Evolutionary conservation across 2,113 vertebrate species (phyloP).

Genomic region (Centropus unirufus): DNA sequence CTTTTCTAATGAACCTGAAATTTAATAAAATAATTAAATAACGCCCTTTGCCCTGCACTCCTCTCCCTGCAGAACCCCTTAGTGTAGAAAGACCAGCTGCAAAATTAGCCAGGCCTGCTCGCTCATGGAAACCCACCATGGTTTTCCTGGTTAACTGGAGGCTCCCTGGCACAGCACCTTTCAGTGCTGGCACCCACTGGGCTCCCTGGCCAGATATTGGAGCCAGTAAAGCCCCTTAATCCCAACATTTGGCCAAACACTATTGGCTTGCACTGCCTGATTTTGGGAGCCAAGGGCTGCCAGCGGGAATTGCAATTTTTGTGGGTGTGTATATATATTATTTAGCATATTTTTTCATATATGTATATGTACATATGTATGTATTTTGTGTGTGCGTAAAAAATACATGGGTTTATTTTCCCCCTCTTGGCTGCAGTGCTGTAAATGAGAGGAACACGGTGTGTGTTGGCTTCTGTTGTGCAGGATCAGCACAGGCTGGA

Average conservation of each 20-base stretch:
- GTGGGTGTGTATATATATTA: rapidly evolving
- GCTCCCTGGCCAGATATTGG: rapidly evolving
- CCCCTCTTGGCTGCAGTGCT: background rate
- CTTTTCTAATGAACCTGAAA: rapidly evolving
- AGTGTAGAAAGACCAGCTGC: background rate
- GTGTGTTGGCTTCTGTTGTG: background rate
- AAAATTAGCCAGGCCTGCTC: rapidly evolving
- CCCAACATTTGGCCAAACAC: background rate
- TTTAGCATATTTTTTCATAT: rapidly evolving
- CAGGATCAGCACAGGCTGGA: background rate
- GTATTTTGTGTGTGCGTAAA: background rate
- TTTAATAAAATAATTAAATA: rapidly evolving
- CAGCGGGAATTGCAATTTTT: background rate
- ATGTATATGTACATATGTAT: background rate
- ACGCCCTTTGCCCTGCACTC: background rate
- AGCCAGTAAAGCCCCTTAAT: background rate
- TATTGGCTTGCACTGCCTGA: rapidly evolving
- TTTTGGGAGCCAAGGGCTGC: background rate
- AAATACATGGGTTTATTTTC: rapidly evolving
- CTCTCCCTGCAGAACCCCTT: background rate
- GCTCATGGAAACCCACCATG: background rate
- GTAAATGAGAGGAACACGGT: rapidly evolving
- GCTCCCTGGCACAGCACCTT: slow-evolving; percentile 10
- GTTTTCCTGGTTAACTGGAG: slow-evolving; percentile 31
- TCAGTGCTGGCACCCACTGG: background rate